phyloP scores from a whole-genome alignment of 30 jellyfish, hydroid and myxozoan genomes.

The Hydractinia echinata region DNA sequence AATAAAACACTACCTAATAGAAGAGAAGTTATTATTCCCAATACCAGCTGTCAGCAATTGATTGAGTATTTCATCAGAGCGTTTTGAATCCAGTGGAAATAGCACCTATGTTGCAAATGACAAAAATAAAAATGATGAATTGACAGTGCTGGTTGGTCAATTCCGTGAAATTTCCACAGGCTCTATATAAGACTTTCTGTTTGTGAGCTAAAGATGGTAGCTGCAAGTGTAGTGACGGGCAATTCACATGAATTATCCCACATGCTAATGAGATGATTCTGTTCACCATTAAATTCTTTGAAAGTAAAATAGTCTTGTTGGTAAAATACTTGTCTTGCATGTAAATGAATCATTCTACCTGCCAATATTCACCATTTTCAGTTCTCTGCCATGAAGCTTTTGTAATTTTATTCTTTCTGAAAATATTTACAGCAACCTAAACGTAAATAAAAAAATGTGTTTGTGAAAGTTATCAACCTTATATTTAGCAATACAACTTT shows the following conservation, averaged over 20 bases:
- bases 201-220: no score
- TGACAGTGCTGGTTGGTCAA: no score
- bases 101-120: not conserved
- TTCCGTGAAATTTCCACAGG: no score
- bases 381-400: conserved; percentile 11
- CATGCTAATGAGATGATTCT: no score
- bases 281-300: no score
- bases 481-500: not conserved
- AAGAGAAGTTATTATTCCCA: conserved; percentile 11
- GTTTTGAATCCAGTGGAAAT: not conserved
- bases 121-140: not conserved
- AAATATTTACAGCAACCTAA: conserved; percentile 6
- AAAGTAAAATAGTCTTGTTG: no score
- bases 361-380: conserved; percentile 8
- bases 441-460: not conserved
- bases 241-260: no score
- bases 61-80: conserved; percentile 1
- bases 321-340: not conserved
- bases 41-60: conserved; percentile 12
- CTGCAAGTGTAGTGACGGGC: no score
- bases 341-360: not conserved
- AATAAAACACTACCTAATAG: not conserved
- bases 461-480: not conserved
- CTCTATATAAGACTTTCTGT: no score
- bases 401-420: not conserved